phyloP scores from a whole-genome alignment of 2,888 invertebrate species.

The Nymphalis c-album region DNA sequence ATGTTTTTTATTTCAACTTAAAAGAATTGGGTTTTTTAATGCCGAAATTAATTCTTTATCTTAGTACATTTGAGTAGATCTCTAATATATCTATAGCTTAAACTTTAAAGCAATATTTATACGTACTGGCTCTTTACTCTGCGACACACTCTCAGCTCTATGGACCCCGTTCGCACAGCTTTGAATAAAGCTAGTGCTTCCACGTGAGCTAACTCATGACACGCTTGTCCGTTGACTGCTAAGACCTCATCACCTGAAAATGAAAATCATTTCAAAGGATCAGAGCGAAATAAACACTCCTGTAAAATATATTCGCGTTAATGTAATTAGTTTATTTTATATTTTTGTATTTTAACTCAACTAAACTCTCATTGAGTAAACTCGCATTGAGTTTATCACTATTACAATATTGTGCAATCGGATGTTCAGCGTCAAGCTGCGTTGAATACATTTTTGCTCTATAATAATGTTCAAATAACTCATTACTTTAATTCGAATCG shows the following conservation, averaged over 20 bases:
- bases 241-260: constrained; percentile 89
- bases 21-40: too few species aligned
- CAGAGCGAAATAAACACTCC: neutral
- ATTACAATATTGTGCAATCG: neutral
- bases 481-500: too few species aligned
- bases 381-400: neutral
- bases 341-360: neutral
- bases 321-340: neutral
- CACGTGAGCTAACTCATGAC: constrained; percentile 89
- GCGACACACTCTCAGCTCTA: constrained; percentile 88
- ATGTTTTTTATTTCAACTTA: too few species aligned
- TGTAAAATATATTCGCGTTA: too few species aligned
- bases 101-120: neutral
- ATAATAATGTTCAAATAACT: constrained; percentile 7
- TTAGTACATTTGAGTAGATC: too few species aligned
- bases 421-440: constrained; percentile 12
- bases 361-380: too few species aligned
- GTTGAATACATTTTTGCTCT: constrained; percentile 17
- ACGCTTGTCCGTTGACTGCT: constrained; percentile 90
- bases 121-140: constrained; percentile 78
- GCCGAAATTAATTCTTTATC: neutral
- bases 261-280: neutral
- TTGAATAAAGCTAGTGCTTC: constrained; percentile 91
- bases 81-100: too few species aligned
- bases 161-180: constrained; percentile 87